Conservation (phyloP, 1,140 invertebrate species). For the Drosophila azteca region DNA sequence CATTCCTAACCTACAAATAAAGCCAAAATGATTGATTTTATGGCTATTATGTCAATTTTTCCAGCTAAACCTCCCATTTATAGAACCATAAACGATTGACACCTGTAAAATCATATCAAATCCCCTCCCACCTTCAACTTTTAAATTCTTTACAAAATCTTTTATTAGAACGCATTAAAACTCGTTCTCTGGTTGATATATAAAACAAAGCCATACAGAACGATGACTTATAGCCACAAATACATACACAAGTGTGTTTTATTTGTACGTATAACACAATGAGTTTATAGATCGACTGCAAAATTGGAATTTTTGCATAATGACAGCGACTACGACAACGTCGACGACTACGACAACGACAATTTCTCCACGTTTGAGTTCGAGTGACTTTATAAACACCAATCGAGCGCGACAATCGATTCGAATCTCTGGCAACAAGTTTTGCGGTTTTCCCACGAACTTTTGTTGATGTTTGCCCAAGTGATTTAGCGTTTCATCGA, state of each 20-base stretch:
- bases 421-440: conserved; percentile 35
- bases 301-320: conserved; percentile 43
- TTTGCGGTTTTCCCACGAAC: conserved; percentile 59
- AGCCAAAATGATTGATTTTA: no score
- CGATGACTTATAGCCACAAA: no score
- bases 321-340: conserved; percentile 19
- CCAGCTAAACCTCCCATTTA: no score
- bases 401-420: conserved; percentile 33
- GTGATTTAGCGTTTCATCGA: conserved; percentile 50
- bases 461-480: conserved; percentile 40
- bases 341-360: conserved; percentile 7
- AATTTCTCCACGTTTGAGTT: conserved; percentile 10
- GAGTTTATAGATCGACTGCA: conserved; percentile 27
- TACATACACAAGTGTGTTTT: no score
- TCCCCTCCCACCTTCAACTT: no score
- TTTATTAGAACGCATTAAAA: conserved; percentile 45
- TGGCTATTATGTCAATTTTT: no score
- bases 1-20: no score
- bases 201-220: no score
- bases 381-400: background rate
- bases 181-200: conserved; percentile 12
- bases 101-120: no score
- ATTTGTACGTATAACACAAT: background rate
- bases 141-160: no score
- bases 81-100: no score